A percentile compares a stretch with the other conserved stretches of the same genome.
Evolutionary conservation across 2,888 invertebrate genomes (phyloP).

Genomic region (Amphimallon solstitiale): DNA sequence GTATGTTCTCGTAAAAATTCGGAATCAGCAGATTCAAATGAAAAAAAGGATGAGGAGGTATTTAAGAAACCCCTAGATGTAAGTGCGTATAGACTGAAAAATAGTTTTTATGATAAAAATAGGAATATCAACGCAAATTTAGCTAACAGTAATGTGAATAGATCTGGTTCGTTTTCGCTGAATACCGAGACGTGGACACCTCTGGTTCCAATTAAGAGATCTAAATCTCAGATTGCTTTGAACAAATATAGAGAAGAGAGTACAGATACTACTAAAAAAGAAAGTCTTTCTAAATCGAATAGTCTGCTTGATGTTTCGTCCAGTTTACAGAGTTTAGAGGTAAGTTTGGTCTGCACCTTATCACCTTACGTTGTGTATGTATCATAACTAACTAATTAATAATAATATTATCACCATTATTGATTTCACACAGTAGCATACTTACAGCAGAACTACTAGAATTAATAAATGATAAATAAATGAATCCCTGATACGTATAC

Average conservation of each 20-base stretch:
- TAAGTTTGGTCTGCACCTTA: constrained; percentile 48
- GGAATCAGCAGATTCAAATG: neutral
- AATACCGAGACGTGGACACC: constrained; percentile 53
- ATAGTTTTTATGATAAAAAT: constrained; percentile 41
- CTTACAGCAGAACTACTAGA: too few species aligned
- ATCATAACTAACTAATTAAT: neutral
- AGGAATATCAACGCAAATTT: constrained; percentile 21
- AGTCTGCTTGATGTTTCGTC: constrained; percentile 61
- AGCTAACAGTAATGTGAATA: constrained; percentile 41
- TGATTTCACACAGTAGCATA: neutral
- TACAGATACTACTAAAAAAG: constrained; percentile 20
- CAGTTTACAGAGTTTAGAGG: constrained; percentile 64
- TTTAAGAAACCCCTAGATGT: constrained; percentile 53
- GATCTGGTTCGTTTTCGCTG: constrained; percentile 60
- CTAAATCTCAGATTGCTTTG: constrained; percentile 63
- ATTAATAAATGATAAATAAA: too few species aligned
- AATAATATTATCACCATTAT: too few species aligned
- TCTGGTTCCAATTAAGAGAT: constrained; percentile 61
- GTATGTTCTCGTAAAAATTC: constrained; percentile 47
- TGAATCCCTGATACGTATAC: too few species aligned
- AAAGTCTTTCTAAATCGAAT: constrained; percentile 55
- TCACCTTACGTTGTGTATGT: too few species aligned
- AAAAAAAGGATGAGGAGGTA: constrained; percentile 47
- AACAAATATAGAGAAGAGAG: constrained; percentile 53
- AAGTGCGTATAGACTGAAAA: constrained; percentile 41